Evolutionary conservation across 2,888 invertebrate genomes (phyloP), one percentile per base, ranked within the genome.

Genomic region (Macaria notata): DNA sequence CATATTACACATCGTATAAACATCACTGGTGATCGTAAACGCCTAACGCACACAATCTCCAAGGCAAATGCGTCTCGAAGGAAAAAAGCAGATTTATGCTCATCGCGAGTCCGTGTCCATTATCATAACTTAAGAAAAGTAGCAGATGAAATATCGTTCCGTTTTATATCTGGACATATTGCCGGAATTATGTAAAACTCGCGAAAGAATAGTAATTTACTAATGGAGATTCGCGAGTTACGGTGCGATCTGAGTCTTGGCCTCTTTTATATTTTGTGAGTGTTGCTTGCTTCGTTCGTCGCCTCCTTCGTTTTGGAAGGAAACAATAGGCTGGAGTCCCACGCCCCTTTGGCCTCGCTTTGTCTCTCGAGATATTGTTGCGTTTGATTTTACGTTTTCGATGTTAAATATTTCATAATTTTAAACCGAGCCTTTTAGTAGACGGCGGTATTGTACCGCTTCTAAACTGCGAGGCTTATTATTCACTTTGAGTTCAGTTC

Each of bases 51-150:
- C 59, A 46, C 59, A 61, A 65, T 66, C 70, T 66, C 63, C 57
- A 57, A 59, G 68, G 63, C 66, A 62, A 71, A 72, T 72, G 64
- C 70, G 69, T 64, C 62, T 49, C 62, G 64, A 62, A 62, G 62
- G 62, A 67, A 75, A 71, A 72, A 76, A 73, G 61, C 64, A 73
- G 76, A 78, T 78, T 76, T 76, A 80, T 74, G 67, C 56, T 66
- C 70, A 71, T 75, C 68, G 65, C 64, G 58, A 70, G 69, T 72
- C 69, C 70, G 68, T 77, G 73, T 68, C 67, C 79, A 80, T 81
- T 83, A 81, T 72, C 77, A 82, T 82, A 81, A 83, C 69, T 82
- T 75, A 75, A 69, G 65, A 69, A 69, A 75, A 81, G 76, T 79
- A 76, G 66, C 54, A 62, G 65, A 75, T 80, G 77, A 81, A 72